Evolutionary conservation across 2,797 vertebrate species (phyloP).

Genomic region (Intellagama lesueurii): DNA sequence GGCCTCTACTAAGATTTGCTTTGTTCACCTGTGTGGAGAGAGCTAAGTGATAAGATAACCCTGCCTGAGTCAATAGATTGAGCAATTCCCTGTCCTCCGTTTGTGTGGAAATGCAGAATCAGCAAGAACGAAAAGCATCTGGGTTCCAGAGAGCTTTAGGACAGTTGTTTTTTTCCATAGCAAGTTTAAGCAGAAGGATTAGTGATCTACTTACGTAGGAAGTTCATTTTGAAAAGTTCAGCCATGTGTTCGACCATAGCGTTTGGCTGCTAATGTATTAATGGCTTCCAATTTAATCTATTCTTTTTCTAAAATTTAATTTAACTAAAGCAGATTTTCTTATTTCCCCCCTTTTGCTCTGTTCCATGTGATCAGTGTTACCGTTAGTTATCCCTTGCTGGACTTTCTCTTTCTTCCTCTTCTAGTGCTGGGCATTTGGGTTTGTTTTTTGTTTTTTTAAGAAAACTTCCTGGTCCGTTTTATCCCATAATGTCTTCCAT

Average conservation of each 20-base stretch:
- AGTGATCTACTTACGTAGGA: constrained; percentile 28
- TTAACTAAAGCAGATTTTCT: background rate
- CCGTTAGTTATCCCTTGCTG: background rate
- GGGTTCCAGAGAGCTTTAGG: constrained; percentile 27
- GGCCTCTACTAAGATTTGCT: constrained; percentile 39
- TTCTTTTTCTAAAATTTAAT: constrained; percentile 8
- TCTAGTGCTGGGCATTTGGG: background rate
- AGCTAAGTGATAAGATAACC: constrained; percentile 21
- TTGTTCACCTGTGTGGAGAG: constrained; percentile 52
- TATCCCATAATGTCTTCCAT: background rate
- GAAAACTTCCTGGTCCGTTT: background rate
- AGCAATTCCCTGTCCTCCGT: constrained; percentile 10
- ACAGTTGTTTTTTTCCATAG: constrained; percentile 12
- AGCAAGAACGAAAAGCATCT: accelerated
- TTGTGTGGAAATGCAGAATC: background rate
- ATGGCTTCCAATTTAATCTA: background rate
- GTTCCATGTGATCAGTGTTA: background rate
- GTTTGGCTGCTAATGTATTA: background rate
- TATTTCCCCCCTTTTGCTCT: constrained; percentile 29
- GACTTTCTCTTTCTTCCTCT: background rate
- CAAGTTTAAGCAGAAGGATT: constrained; percentile 3
- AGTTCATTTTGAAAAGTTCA: constrained; percentile 4
- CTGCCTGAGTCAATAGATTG: constrained; percentile 58
- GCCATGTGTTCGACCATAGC: background rate
- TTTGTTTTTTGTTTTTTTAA: background rate